Evolutionary conservation across 2,113 vertebrate species (phyloP), one percentile per base, ranked within the genome.

Genomic region (Alethe castanea): DNA sequence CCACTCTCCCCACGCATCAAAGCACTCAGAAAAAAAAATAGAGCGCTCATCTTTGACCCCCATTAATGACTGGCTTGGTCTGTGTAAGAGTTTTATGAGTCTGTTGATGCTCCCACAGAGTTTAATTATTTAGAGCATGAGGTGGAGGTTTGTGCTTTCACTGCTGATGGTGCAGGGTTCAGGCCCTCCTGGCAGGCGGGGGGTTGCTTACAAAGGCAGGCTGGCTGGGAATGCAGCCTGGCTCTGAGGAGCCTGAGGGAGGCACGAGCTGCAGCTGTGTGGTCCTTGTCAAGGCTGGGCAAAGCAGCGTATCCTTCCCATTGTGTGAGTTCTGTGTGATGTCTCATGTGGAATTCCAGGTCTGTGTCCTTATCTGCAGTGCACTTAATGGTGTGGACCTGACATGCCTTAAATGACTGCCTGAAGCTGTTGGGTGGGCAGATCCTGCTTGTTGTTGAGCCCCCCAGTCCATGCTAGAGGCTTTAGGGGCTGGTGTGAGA

Each of bases 91-190:
- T 88, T 94, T 96, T 95, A 94, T 65, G 74, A 96, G 92, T 83
- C 72, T 95, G 86, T 82, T 94, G 85, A 87, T 94, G 94, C 90
- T 97, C 95, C 93, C 94, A 93, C 80, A 77, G 96, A 93, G 88
- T 96, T 97, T 96, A 96, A 95, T 97, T 96, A 96, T 96, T 96
- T 95, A 93, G 92, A 77, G 76, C 4, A 3, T 52, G 94, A 93
- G 90, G 92, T 78, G 66, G 88, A 92, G 76, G 92, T 78, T 92
- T 77, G 86, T 81, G 72, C 90, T 91, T 94, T 95, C 61, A 17
- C 71, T 88, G 86, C 62, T 83, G 88, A 65, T 90, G 80, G 60
- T 56, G 47, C 69, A 74, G 80, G 86, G 90, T 94, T 94, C 88
- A 86, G 65, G 83, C 69, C 72, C 90, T 90, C 47, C 87, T 71